Conservation (phyloP, 2,888 invertebrate genomes). For the Lymantria dispar region DNA sequence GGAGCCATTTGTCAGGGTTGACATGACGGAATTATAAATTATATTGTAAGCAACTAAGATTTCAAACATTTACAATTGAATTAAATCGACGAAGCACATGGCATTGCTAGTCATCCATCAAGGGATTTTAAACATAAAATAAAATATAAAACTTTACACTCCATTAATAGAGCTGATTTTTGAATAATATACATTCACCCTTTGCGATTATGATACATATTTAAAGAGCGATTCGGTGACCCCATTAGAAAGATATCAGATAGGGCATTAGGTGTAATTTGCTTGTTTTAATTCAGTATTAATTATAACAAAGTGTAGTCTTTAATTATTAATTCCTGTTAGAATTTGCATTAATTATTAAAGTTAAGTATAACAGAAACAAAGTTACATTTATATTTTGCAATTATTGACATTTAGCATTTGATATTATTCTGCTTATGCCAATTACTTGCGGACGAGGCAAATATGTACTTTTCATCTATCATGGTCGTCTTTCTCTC, state of each 20-base stretch:
- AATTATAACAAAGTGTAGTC: conserved; percentile 71
- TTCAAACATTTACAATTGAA: conserved; percentile 54
- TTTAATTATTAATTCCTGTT: conserved; percentile 65
- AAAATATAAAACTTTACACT: conserved; percentile 11
- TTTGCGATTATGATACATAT: conserved; percentile 61
- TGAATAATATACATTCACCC: conserved; percentile 22
- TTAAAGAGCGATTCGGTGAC: conserved; percentile 71
- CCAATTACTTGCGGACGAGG: too few relatives aligned
- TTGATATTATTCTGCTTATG: too few relatives aligned
- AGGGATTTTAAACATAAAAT: conserved; percentile 37
- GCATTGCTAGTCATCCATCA: conserved; percentile 57
- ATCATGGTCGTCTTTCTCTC: too few relatives aligned
- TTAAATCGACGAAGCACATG: conserved; percentile 51
- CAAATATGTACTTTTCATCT: too few relatives aligned
- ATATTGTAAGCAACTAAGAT: conserved; percentile 35
- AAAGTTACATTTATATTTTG: too few relatives aligned
- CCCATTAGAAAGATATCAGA: conserved; percentile 72
- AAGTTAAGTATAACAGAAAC: too few relatives aligned
- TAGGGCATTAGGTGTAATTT: conserved; percentile 69
- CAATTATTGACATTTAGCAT: too few relatives aligned
- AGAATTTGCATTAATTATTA: too few relatives aligned
- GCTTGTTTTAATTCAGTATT: conserved; percentile 79
- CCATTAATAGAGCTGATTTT: conserved; percentile 23
- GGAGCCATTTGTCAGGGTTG: conserved; percentile 24
- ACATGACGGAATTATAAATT: conserved; percentile 30